Conservation (phyloP, 2,113 vertebrate genomes). For the Callaeas wilsoni region DNA sequence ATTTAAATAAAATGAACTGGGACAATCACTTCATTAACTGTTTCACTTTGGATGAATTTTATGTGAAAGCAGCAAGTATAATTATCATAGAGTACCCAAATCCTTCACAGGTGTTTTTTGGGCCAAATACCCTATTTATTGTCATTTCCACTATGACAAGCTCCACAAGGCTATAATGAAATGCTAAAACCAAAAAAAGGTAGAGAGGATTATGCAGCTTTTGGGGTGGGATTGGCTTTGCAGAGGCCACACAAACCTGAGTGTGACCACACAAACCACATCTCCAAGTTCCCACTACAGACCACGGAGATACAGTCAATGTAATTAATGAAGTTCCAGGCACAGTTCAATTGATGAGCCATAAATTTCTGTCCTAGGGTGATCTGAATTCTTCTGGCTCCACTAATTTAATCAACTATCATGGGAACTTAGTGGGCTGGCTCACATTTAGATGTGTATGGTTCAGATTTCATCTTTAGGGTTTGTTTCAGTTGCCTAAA, state of each 20-base stretch:
- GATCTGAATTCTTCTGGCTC: background rate
- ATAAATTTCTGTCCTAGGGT: background rate
- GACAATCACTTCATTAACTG: background rate
- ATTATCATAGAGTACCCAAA: background rate
- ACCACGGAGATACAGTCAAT: background rate
- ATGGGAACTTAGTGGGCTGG: background rate
- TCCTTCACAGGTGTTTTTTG: background rate
- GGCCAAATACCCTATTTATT: background rate
- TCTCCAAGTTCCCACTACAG: background rate
- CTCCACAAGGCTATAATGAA: background rate
- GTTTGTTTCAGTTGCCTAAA: background rate
- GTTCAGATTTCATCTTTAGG: background rate
- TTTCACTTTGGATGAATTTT: background rate
- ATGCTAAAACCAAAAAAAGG: background rate
- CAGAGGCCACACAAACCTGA: background rate
- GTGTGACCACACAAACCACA: background rate
- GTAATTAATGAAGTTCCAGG: background rate
- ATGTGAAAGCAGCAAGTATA: background rate
- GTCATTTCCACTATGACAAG: background rate
- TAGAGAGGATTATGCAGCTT: background rate
- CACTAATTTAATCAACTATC: background rate
- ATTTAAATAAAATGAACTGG: background rate
- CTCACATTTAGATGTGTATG: accelerated
- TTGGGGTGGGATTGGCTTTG: background rate
- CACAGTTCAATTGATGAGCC: background rate